Evolutionary conservation across 2,797 vertebrate genomes (phyloP).

Genomic region (Poecilia velifera): DNA sequence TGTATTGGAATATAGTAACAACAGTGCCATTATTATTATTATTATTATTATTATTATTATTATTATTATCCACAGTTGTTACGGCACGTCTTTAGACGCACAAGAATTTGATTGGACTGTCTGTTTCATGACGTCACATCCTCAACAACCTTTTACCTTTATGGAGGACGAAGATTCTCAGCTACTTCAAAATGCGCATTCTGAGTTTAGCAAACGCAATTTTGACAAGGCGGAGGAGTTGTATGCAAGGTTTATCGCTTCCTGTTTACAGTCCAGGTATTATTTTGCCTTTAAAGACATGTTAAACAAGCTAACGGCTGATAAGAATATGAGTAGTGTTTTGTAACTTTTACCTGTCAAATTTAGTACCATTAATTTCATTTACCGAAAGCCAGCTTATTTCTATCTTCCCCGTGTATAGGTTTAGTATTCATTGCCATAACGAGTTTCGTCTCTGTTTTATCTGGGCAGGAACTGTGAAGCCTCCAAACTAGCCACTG

Average conservation of each 20-base stretch:
- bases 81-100: constrained; percentile 5
- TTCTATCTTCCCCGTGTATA: fast-evolving
- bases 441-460: neutral
- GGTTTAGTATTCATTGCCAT: neutral
- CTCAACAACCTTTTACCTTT: neutral
- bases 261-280: constrained; percentile 74
- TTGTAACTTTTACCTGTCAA: neutral
- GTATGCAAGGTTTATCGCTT: constrained; percentile 77
- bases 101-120: constrained; percentile 27
- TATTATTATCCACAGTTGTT: neutral
- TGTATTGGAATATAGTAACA: neutral
- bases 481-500: constrained; percentile 79
- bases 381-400: fast-evolving
- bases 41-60: neutral
- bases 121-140: constrained; percentile 24
- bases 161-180: constrained; percentile 56
- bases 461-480: constrained; percentile 69
- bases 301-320: constrained; percentile 3
- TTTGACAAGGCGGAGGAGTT: constrained; percentile 75
- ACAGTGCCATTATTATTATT: neutral
- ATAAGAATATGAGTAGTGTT: neutral
- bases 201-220: constrained; percentile 69
- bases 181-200: constrained; percentile 67
- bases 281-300: neutral
- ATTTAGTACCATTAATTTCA: neutral